Evolutionary conservation across 2,888 invertebrate species (phyloP), one percentile per base, ranked within the genome.

Genomic region (Eupithecia exiguata): DNA sequence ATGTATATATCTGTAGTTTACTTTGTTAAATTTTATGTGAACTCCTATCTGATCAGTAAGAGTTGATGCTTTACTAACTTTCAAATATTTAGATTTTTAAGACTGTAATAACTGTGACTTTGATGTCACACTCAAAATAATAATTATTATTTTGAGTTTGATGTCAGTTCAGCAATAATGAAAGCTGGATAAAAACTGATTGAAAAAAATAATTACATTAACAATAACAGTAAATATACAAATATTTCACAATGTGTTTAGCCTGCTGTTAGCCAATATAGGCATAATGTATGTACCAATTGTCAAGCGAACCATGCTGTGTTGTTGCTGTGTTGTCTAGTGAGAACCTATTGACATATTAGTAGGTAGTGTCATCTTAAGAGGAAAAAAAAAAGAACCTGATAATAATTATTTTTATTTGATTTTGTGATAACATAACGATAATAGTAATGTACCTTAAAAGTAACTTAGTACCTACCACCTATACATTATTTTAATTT

Each of bases 391-490:
- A 25, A 61, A 30, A 9, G 30, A 30, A 25, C 14, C 35, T 35
- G 9, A 18, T 62, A 35, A 16, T 16, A 10, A 25, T 58, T 16
- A 61, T 14, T 61, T 61, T 61, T 30, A 30, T 61, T 61, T 61
- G 16, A 35, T 62, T 62, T 62, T 58, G 62, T 62, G 35, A 35
- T 62, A 62, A 35, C 35, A 18, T 62, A 35, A 35, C 16, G 35
- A 1, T 62, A 62, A 18, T 18, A 62, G 18, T 16, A 35, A 25
- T 62, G 62, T 62, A 62, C 35, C 62, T 35, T 62, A 35, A 35
- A 61, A 62, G 62, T 35, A 62, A 62, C 62, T 35, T 62, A 35
- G 62, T 62, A 61, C 61, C 65, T 38, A 38, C 35, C n/a, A 58
- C 21, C 14, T 58, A 21, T 25, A 65, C 12, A 38, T 65, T 38